Base-by-base conservation (phyloP, 2,888 invertebrate species). In the Drosophila silvestris region DNA sequence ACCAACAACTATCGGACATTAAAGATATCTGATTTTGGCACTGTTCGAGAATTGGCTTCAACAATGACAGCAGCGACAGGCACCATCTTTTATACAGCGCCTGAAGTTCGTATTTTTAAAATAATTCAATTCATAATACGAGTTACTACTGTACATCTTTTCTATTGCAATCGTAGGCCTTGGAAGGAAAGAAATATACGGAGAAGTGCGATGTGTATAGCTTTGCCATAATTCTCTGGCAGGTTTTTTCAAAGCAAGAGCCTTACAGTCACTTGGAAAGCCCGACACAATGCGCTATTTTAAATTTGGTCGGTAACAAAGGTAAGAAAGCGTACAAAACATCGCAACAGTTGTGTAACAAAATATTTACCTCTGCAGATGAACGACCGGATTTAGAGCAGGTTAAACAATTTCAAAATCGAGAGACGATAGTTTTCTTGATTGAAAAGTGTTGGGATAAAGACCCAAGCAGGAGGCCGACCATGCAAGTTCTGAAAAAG, bases 1-100 rank as follows among this genome's bases (percentile, higher is more conserved):
- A 56, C 50, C 4, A 33, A 54, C 5, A 12, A 32, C 0, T 37
- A 60, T n/a, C 50, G 10, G 3, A 30, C 16, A 5, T 28, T 83
- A 10, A 83, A 81, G 35, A 50, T 81, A 16, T 74, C 74, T 39
- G 81, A 81, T n/a, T 83, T 81, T 54, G 81, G 81, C 0, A 60
- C 56, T 0, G 62, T 26, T 26, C 26, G 26, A 26, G 1, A 26
- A 26, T 26, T 26, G 26, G 26, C 26, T 26, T 26, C 26, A 26
- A 26, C 26, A 26, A 26, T 26, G 26, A 26, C 26, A 26, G 26
- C 26, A 26, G 26, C 1, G 26, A 26, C 1, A 5, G 56, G 39
- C 19, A 57, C 57, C 7, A 57, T 52, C 53, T 16, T 33, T 0
- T 1, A 5, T 2, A 12, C 1, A 0, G 37, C 41, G 0, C 53